Base-by-base conservation (phyloP, 1,140 invertebrate species). In the Bombus confusus region DNA sequence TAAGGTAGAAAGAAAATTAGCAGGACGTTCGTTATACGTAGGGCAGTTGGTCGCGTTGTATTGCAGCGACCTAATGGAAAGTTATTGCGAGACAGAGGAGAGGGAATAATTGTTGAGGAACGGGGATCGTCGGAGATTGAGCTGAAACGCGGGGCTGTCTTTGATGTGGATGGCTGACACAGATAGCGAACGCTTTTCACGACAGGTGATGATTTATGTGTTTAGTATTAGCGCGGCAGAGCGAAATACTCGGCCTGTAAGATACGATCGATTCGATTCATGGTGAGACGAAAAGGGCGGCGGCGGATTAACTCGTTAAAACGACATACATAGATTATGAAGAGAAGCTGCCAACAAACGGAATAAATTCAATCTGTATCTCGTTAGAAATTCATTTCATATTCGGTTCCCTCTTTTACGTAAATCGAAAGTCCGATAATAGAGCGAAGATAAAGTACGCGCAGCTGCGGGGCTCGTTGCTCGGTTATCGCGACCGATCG, bases 141-240 rank as follows among this genome's bases (percentile, higher is more conserved):
- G 66, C 34, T 12, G 43, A 69, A 52, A 69, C 31, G 25, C 22
- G 31, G 22, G 8, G 25, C 12, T n/a, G 25, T 69, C 31, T 41
- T 31, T n/a, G 64, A 39, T n/a, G 15, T 6, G n/a, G 41, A 80
- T 37, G 25, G 9, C 13, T n/a, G 64, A 52, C 47, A 52, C 12
- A 10, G 59, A 80, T 69, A 80, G 31, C 25, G 9, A 25, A n/a
- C 34, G 64, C 25, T 43, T 69, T 47, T 52, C 31, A 6, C 25
- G 78, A 80, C 34, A 37, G 43, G 5, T 37, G 43, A 80, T 80
- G 78, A 80, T 80, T 80, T 80, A 80, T 80, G 64, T 9, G 75
- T 77, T 77, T 62, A 77, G 18, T 25, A 34, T 62, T 62, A 31
- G 6, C 8, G 13, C n/a, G 3, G 37, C 22, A 22, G 34, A 28